Percentiles rank a stretch among this genome's conserved stretches.
These are phyloP conservation scores for Empidonax alnorum DNA, from an alignment of 2,113 vertebrate species.

Conservation along the genomic window DNA sequence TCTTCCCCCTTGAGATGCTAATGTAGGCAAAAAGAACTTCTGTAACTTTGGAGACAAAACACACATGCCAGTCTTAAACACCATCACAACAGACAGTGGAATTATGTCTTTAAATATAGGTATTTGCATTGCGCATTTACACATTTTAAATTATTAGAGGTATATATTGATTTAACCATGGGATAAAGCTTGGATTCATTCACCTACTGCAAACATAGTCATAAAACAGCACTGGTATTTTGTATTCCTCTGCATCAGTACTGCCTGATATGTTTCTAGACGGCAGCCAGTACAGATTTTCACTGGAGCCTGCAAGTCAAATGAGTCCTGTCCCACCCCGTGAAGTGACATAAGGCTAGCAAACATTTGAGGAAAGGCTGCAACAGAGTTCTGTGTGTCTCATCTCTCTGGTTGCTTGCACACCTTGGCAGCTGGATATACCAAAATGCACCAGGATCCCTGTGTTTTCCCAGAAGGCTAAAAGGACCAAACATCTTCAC, in stretches of 20 bases:
- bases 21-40: not conserved
- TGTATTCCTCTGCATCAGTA: not conserved
- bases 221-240: not conserved
- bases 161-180: not conserved
- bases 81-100: not conserved
- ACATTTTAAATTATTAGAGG: not conserved
- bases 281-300: not conserved
- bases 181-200: not conserved
- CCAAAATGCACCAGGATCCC: not conserved
- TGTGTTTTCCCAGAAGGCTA: not conserved
- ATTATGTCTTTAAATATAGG: not conserved
- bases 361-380: not conserved
- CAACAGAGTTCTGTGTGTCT: not conserved
- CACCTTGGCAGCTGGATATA: not conserved
- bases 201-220: not conserved
- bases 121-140: not conserved
- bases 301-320: not conserved
- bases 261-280: not conserved
- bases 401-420: not conserved
- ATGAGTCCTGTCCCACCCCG: rapidly evolving
- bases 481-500: not conserved
- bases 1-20: not conserved
- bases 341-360: not conserved
- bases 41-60: not conserved
- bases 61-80: not conserved